A percentile compares a stretch with the other conserved stretches of the same genome.
Conservation (phyloP, 1,140 invertebrate genomes). For the Heterodera schachtii region DNA sequence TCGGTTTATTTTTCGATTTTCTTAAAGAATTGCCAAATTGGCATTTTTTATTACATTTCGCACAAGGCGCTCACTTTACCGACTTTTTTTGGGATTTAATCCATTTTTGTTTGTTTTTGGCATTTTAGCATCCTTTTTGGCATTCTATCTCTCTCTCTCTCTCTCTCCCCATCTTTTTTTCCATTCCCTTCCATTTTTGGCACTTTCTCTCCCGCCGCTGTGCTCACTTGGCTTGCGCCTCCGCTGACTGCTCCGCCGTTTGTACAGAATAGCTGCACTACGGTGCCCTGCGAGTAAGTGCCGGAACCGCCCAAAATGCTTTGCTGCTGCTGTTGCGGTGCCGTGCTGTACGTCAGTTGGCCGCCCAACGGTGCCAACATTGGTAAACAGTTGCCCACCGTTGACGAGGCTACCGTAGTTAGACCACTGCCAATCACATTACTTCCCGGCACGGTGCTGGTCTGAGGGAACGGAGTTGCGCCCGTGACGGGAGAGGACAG, state of each 20-base stretch:
- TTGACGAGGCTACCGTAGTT: not conserved
- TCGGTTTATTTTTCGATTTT: no score
- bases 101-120: no score
- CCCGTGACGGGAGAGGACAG: not conserved
- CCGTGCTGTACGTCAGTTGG: not conserved
- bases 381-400: not conserved
- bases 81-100: no score
- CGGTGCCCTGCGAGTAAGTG: slow-evolving; percentile 16
- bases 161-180: no score
- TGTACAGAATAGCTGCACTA: slow-evolving; percentile 11
- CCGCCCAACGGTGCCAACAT: slow-evolving; percentile 1
- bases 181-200: no score
- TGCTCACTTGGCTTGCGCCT: not conserved
- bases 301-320: not conserved
- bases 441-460: not conserved
- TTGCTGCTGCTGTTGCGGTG: slow-evolving; percentile 9
- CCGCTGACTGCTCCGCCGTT: not conserved
- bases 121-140: no score
- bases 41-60: no score
- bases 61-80: no score
- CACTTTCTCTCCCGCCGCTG: no score
- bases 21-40: no score
- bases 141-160: no score
- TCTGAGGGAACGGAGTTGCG: not conserved
- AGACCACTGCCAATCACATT: not conserved